phyloP scores from a whole-genome alignment of 2,888 invertebrate species.

The Amiota communis region DNA sequence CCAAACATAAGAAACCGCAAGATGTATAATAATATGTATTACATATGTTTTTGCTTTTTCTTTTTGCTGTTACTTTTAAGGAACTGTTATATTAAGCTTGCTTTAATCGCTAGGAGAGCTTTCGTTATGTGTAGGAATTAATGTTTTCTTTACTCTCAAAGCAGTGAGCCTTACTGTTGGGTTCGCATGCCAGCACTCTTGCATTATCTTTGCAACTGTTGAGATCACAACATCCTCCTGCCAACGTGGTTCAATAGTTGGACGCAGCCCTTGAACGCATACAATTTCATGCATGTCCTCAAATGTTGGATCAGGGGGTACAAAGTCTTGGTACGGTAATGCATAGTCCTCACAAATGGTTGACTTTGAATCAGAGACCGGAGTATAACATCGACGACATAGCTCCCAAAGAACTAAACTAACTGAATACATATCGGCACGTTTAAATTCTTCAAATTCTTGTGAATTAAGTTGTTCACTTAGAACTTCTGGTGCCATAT shows the following conservation, averaged over 20 bases:
- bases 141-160: conserved; percentile 90
- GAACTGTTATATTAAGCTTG: no score
- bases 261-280: conserved; percentile 81
- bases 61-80: no score
- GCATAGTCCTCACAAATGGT: conserved; percentile 82
- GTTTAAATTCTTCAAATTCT: conserved; percentile 90
- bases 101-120: no score
- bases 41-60: no score
- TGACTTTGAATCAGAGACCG: conserved; percentile 76
- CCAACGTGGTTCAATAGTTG: conserved; percentile 82
- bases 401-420: conserved; percentile 93
- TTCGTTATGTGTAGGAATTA: no score
- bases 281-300: conserved; percentile 91
- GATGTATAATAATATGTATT: no score
- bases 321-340: conserved; percentile 88
- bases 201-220: conserved; percentile 83
- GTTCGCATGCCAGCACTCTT: conserved; percentile 91
- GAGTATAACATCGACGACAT: conserved; percentile 80
- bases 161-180: conserved; percentile 92
- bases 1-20: no score
- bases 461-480: conserved; percentile 82
- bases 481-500: conserved; percentile 94
- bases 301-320: conserved; percentile 88
- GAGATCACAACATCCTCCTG: conserved; percentile 80
- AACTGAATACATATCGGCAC: conserved; percentile 93